Conservation (phyloP, 2,113 vertebrate species). For the Bungarus multicinctus region DNA sequence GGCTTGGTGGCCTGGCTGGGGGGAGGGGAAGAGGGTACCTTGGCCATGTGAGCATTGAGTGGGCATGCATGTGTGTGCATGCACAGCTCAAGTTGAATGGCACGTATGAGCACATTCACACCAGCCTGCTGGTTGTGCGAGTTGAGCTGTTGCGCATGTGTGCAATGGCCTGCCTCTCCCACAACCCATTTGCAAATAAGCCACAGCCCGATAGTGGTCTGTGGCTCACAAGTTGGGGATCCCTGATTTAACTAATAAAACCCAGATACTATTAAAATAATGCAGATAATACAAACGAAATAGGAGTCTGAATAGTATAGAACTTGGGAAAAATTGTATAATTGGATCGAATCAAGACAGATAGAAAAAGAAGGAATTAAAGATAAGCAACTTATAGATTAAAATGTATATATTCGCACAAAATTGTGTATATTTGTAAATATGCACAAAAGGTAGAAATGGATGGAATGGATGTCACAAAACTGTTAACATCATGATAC, state of each 20-base stretch:
- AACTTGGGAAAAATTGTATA: too few species aligned
- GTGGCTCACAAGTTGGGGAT: too few species aligned
- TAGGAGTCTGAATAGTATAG: too few species aligned
- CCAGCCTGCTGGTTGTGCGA: too few species aligned
- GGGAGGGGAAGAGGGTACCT: neutral
- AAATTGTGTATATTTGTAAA: too few species aligned
- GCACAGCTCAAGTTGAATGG: neutral
- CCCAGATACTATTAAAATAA: neutral
- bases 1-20: neutral
- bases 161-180: neutral
- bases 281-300: neutral
- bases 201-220: neutral
- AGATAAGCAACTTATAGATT: too few species aligned
- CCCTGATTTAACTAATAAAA: neutral
- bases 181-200: neutral
- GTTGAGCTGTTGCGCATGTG: neutral
- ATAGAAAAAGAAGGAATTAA: too few species aligned
- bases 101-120: neutral
- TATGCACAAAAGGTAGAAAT: too few species aligned
- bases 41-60: neutral
- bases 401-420: too few species aligned
- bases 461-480: too few species aligned
- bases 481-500: too few species aligned
- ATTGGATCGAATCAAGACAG: too few species aligned
- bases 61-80: neutral